Conservation (phyloP, 2,113 vertebrate species). For the Oryzias melastigma region DNA sequence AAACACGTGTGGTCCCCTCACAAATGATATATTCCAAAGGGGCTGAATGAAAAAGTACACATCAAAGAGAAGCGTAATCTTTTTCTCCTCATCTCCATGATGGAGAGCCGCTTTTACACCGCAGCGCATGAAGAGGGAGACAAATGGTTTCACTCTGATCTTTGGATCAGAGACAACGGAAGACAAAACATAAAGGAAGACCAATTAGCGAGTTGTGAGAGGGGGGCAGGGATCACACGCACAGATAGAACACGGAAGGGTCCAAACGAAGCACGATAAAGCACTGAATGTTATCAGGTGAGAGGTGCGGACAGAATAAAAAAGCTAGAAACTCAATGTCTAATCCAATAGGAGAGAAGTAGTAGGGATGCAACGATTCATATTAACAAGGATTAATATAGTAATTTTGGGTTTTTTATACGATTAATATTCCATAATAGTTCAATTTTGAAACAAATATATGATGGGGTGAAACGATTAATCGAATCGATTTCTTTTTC, state of each 20-base stretch:
- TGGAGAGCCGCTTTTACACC: constrained; percentile 21
- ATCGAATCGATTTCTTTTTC: too few relatives aligned
- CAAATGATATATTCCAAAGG: constrained; percentile 8
- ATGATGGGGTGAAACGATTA: too few relatives aligned
- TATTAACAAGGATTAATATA: too few relatives aligned
- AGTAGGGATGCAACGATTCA: too few relatives aligned
- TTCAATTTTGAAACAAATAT: too few relatives aligned
- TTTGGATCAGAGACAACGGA: constrained; percentile 30
- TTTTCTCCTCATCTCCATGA: constrained; percentile 20
- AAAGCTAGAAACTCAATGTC: too few relatives aligned
- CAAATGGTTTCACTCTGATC: constrained; percentile 27
- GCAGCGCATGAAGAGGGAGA: constrained; percentile 11
- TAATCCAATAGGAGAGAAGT: too few relatives aligned
- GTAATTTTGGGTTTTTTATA: too few relatives aligned
- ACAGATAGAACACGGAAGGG: constrained; percentile 5
- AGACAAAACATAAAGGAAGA: constrained; percentile 1
- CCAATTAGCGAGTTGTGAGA: constrained; percentile 10
- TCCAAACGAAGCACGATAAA: not conserved
- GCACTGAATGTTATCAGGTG: not conserved
- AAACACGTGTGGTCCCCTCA: not conserved
- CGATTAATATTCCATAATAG: too few relatives aligned
- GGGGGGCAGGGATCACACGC: not conserved
- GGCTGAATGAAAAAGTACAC: constrained; percentile 21
- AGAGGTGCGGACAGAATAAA: too few relatives aligned
- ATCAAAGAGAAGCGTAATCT: constrained; percentile 44